Conservation (phyloP, 2,888 invertebrate genomes). For the Acanthosepion pharaonis region DNA sequence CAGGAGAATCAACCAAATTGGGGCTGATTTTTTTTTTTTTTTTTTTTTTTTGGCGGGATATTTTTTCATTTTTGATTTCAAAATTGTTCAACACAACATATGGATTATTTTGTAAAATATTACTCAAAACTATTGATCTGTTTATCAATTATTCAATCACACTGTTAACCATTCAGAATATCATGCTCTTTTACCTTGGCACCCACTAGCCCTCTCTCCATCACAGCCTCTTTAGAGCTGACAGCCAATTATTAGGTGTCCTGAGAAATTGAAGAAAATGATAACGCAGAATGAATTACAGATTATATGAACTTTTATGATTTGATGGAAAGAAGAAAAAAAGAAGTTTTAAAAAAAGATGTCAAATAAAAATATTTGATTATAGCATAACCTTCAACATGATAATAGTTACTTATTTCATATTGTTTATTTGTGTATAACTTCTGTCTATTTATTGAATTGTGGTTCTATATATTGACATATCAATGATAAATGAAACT, state of each 20-base stretch:
- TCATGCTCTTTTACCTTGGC: not conserved
- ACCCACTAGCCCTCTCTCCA: not conserved
- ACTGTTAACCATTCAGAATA: not conserved
- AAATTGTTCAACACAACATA: not conserved
- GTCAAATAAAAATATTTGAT: not conserved
- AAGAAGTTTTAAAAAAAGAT: not conserved
- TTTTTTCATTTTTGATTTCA: not conserved
- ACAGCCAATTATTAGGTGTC: not conserved
- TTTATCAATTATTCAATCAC: not conserved
- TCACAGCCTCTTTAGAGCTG: not conserved
- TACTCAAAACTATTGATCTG: constrained; percentile 33
- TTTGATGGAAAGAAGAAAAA: not conserved
- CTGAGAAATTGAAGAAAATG: constrained; percentile 18
- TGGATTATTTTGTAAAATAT: constrained; percentile 23
- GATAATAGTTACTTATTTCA: not conserved
- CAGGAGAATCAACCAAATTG: not conserved
- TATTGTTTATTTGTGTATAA: not conserved
- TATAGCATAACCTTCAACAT: not conserved
- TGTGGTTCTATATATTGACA: not conserved
- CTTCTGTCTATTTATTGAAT: not conserved
- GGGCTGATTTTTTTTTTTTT: not conserved
- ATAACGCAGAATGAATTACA: not conserved
- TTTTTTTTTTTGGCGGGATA: not conserved
- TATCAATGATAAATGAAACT: not conserved
- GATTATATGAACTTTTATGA: constrained; percentile 17